These are phyloP conservation scores for Melanocharis versteri DNA, from an alignment of 2,113 vertebrate genomes.

Conservation along the genomic window DNA sequence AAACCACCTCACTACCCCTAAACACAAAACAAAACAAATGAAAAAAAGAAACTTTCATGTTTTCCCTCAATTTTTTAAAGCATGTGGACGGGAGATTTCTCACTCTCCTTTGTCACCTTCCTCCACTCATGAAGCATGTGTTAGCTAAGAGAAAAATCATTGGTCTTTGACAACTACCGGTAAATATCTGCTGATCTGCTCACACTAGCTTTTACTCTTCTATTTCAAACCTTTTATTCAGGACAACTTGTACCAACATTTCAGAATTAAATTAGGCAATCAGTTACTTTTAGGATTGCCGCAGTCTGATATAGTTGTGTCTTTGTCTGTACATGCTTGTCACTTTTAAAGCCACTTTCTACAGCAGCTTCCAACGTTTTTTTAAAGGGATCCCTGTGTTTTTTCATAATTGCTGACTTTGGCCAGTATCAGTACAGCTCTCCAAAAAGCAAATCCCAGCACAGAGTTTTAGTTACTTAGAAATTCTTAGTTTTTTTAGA, in stretches of 20 bases:
- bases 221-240: background rate
- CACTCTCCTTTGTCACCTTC: background rate
- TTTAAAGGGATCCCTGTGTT: background rate
- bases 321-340: background rate
- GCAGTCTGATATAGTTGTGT: background rate
- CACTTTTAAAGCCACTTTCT: background rate
- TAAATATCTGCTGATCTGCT: background rate
- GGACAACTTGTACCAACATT: background rate
- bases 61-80: background rate
- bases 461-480: background rate
- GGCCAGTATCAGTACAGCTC: background rate
- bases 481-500: background rate
- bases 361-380: background rate
- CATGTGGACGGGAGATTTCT: background rate
- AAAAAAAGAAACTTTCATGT: background rate
- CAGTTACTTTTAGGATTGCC: background rate
- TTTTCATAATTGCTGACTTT: background rate
- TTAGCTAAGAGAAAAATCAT: background rate
- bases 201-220: background rate
- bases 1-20: background rate
- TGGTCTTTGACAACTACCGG: background rate
- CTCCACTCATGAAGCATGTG: background rate
- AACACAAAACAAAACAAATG: background rate
- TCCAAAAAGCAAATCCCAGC: background rate
- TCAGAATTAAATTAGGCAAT: background rate